phyloP scores from a whole-genome alignment of 1,140 invertebrate species.

The Cyrtorhinus lividipennis region DNA sequence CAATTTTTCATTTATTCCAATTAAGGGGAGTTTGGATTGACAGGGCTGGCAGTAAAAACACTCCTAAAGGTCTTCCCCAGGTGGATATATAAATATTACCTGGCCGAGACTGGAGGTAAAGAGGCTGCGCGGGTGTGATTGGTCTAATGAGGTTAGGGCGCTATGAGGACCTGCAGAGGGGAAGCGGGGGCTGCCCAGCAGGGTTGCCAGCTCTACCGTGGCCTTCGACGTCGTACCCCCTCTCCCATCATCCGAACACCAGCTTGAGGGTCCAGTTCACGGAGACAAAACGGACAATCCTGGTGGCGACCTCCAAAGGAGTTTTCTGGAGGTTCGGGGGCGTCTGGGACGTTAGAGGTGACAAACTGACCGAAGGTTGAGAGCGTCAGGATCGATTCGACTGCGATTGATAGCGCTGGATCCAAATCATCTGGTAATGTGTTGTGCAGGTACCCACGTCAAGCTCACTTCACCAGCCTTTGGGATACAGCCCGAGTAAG shows the following conservation, averaged over 20 bases:
- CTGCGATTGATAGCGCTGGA: background rate
- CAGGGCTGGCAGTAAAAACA: constrained; percentile 5
- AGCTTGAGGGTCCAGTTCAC: background rate
- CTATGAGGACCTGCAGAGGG: background rate
- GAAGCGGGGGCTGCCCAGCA: background rate
- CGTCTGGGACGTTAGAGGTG: background rate
- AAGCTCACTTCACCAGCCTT: too few relatives aligned
- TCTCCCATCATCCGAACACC: background rate
- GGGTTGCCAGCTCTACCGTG: constrained; percentile 1
- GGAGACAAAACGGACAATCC: background rate
- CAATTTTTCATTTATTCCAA: constrained; percentile 10
- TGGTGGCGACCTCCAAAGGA: constrained; percentile 1
- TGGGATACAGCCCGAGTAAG: too few relatives aligned
- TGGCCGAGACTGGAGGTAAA: background rate
- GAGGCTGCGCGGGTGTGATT: constrained; percentile 6
- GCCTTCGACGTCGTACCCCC: background rate
- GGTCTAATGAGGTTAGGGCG: constrained; percentile 6
- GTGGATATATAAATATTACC: background rate
- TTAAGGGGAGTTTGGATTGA: background rate
- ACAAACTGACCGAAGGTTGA: background rate
- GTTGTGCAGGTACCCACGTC: too few relatives aligned
- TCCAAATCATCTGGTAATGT: too few relatives aligned
- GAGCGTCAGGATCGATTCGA: background rate
- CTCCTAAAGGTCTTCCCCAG: background rate
- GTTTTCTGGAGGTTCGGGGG: background rate